These are phyloP conservation scores for Ferrisia virgata DNA, from an alignment of 2,888 invertebrate species.

Conservation along the genomic window DNA sequence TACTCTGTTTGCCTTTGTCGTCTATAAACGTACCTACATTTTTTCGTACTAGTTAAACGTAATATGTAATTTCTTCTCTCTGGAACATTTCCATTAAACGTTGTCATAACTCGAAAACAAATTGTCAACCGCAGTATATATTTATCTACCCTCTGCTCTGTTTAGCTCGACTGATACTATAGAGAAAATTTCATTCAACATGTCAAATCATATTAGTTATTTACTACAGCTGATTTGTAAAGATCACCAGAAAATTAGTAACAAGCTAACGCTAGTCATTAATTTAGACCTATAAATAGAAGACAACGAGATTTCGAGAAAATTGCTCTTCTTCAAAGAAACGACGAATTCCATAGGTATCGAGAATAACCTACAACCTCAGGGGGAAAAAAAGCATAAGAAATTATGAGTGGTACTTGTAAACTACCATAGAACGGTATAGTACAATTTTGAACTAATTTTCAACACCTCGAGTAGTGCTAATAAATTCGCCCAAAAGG, in stretches of 20 bases:
- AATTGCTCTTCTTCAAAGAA: no score
- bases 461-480: no score
- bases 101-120: slow-evolving; percentile 29
- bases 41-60: not conserved
- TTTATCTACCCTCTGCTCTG: not conserved
- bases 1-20: not conserved
- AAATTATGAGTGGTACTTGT: no score
- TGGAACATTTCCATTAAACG: slow-evolving; percentile 27
- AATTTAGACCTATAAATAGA: not conserved
- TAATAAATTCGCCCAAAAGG: no score
- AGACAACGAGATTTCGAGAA: no score
- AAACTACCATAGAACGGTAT: no score
- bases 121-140: slow-evolving; percentile 10
- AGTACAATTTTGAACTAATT: no score
- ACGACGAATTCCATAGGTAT: not conserved
- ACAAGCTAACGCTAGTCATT: not conserved
- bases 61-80: not conserved
- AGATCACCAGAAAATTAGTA: slow-evolving; percentile 10
- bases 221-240: not conserved
- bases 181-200: not conserved
- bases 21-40: not conserved
- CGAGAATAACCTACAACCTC: not conserved
- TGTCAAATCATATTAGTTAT: not conserved
- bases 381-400: no score
- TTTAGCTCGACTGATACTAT: not conserved